These are phyloP conservation scores for Diachrysia chrysitis DNA, from an alignment of 2,888 invertebrate genomes.

Conservation along the genomic window DNA sequence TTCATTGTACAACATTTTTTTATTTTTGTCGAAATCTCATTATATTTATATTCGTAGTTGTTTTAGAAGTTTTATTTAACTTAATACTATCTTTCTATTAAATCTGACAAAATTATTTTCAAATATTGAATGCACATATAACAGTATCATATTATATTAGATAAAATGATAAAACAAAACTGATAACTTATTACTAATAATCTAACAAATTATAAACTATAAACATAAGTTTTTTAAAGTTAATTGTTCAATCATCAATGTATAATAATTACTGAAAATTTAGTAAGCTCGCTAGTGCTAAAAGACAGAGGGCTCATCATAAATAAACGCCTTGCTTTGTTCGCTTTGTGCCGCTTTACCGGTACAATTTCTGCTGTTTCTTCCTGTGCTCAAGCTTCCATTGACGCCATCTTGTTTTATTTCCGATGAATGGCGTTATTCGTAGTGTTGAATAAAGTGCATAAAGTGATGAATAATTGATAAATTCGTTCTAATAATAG, in stretches of 20 bases:
- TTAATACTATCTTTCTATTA: no score
- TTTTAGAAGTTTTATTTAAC: not conserved
- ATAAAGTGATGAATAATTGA: conserved; percentile 17
- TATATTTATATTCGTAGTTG: not conserved
- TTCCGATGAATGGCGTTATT: conserved; percentile 54
- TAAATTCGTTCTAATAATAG: conserved; percentile 7
- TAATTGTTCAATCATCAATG: no score
- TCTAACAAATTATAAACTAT: no score
- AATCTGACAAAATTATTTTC: no score
- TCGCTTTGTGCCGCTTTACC: not conserved
- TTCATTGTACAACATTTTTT: not conserved
- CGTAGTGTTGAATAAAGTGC: conserved; percentile 21
- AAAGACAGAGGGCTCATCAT: not conserved
- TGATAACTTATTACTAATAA: no score
- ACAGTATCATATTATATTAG: no score
- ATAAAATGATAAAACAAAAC: no score
- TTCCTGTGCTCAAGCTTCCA: conserved; percentile 8
- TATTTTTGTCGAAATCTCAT: not conserved
- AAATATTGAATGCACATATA: no score
- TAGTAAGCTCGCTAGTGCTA: not conserved
- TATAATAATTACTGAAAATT: no score
- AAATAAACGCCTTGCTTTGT: no score
- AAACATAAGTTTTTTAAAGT: no score
- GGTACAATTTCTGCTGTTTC: not conserved
- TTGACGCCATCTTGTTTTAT: conserved; percentile 65